These are phyloP conservation scores for Felis catus DNA, from an alignment of 2,113 vertebrate genomes.

Conservation along the genomic window F.catus_Fca126_mat1.0 CM031416.1:103523501-103524000, in stretches of 20 bases:
- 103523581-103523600: not conserved
- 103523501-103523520: not conserved
- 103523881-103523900: not conserved
- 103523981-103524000: not conserved
- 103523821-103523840: not conserved
- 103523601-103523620: not conserved
- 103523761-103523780: not conserved
- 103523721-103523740: not conserved
- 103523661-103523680: not conserved
- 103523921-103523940: not conserved
- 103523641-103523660: not conserved
- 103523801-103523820: not conserved
- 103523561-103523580: not conserved
- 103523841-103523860: not conserved
- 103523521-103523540: not conserved
- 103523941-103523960: not conserved
- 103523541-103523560: not conserved
- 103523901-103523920: not conserved
- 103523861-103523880: not conserved
- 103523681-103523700: not conserved
- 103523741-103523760: not conserved
- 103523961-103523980: slow-evolving; percentile 17
- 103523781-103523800: not conserved
- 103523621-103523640: not conserved
- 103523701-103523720: not conserved